phyloP scores from a whole-genome alignment of 1,140 invertebrate species.

The Drosophila truncata region DNA sequence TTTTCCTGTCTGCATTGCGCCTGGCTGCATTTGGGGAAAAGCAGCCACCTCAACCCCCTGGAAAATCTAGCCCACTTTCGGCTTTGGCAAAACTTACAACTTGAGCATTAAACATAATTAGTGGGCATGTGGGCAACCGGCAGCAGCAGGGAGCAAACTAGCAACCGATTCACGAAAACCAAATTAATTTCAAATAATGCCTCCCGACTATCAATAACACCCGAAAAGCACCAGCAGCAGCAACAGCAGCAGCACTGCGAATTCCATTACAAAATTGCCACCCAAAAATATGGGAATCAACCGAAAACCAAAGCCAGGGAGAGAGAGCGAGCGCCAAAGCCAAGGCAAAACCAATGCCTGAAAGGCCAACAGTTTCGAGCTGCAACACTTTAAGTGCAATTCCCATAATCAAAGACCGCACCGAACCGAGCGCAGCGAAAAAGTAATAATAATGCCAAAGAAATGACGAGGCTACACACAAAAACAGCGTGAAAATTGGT shows the following conservation, averaged over 20 bases:
- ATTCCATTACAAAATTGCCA: constrained; percentile 82
- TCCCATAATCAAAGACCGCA: constrained; percentile 73
- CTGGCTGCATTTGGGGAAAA: constrained; percentile 40
- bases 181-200: constrained; percentile 74
- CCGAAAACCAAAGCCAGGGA: constrained; percentile 5
- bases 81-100: constrained; percentile 55
- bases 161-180: constrained; percentile 33
- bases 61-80: constrained; percentile 17
- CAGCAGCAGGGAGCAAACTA: constrained; percentile 1
- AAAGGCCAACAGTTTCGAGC: constrained; percentile 21
- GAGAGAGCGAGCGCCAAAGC: not conserved
- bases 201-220: constrained; percentile 54
- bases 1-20: constrained; percentile 64
- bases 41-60: not conserved
- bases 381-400: constrained; percentile 80
- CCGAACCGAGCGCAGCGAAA: constrained; percentile 11
- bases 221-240: constrained; percentile 18
- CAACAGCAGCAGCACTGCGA: constrained; percentile 8
- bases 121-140: constrained; percentile 55
- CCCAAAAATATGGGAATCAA: constrained; percentile 38
- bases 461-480: constrained; percentile 60
- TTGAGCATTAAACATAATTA: constrained; percentile 76
- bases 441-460: constrained; percentile 46
- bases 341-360: constrained; percentile 12
- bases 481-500: not conserved